These are phyloP conservation scores for Neotoma lepida DNA, from an alignment of 2,113 vertebrate species.

Conservation along the genomic window DNA sequence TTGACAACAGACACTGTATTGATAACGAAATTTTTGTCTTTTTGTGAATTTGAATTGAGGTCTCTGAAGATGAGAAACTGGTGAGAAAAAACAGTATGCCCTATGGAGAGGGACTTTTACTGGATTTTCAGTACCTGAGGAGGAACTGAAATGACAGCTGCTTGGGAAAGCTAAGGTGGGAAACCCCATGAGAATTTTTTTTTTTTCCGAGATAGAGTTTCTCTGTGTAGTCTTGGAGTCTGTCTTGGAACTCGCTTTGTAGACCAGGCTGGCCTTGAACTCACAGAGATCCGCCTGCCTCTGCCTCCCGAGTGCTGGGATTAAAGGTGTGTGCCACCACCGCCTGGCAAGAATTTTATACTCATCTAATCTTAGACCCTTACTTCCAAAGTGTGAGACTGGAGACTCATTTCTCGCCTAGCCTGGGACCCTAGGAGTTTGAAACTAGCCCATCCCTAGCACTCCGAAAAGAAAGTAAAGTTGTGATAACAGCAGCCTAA, in stretches of 20 bases:
- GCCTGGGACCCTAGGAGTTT: neutral
- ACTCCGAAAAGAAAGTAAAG: neutral
- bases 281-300: too few relatives aligned
- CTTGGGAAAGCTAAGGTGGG: constrained; percentile 15
- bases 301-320: too few relatives aligned
- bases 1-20: neutral
- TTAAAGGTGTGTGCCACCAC: too few relatives aligned
- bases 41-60: neutral
- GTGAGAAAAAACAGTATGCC: neutral
- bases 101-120: too few relatives aligned
- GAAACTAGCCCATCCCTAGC: too few relatives aligned
- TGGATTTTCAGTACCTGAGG: neutral
- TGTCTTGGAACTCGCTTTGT: too few relatives aligned
- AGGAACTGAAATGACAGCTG: neutral
- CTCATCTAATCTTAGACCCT: neutral
- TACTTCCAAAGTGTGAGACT: neutral
- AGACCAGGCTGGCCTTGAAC: too few relatives aligned
- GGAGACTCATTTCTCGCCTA: neutral
- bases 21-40: neutral
- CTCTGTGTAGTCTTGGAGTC: too few relatives aligned
- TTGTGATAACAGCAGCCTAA: too few relatives aligned
- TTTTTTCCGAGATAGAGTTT: too few relatives aligned
- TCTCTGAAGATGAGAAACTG: constrained; percentile 1
- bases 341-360: neutral
- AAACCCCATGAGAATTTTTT: neutral